Evolutionary conservation across 2,113 vertebrate species (phyloP), one percentile per base, ranked within the genome.

Genomic region (Neodon shergylaensis): DNA sequence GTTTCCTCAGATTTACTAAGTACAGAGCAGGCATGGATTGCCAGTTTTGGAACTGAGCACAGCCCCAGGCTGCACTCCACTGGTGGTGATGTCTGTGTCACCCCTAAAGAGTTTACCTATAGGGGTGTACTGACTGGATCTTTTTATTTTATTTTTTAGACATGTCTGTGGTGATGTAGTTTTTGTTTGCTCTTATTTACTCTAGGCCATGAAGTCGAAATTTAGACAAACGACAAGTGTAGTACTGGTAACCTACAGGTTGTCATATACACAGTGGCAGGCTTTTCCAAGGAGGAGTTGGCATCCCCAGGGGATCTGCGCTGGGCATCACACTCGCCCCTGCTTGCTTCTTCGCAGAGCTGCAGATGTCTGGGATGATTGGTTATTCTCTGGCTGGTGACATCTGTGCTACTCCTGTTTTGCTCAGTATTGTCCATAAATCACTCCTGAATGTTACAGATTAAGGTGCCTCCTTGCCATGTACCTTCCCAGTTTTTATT

Each of bases 21-120:
- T 98, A 97, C 98, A 98, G 98, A 98, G 98, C 97, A 98, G 96
- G 96, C 98, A 98, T 91, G 98, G 98, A 97, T 97, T 98, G 97
- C 98, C 98, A 83, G 84, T 98, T 95, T 97, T 98, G 97, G 97
- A 98, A 95, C 98, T 98, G 96, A 98, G 98, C 88, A 98, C 97
- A 96, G 95, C 98, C 97, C 98, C 98, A 98, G 87, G 97, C 97
- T 98, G 98, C 94, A 97, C 98, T 97, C 97, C 98, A 96, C 96
- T 98, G 98, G 97, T 98, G 98, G 97, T 90, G 88, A 97, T 98
- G 96, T 96, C 94, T 95, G 98, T 98, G 96, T 98, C 98, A 92
- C 98, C 98, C 96, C 88, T 98, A 98, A 98, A 98, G 98, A 98
- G 98, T 98, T 98, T 98, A 97, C 97, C 98, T 70, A 91, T 98